Evolutionary conservation across 2,113 vertebrate species (phyloP).

Genomic region (Delphinapterus leucas): DNA sequence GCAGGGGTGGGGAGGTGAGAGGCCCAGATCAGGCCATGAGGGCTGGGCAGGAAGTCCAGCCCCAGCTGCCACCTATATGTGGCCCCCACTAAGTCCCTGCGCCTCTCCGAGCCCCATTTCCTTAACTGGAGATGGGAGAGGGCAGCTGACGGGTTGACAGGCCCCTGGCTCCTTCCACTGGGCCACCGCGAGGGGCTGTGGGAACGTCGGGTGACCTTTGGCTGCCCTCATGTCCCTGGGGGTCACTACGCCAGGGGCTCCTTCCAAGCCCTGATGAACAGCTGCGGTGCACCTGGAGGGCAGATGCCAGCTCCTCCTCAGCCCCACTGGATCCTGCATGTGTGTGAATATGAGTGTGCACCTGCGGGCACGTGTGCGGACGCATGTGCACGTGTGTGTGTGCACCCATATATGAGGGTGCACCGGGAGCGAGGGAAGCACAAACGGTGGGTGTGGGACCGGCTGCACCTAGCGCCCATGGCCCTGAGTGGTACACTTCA

Average conservation of each 20-base stretch:
- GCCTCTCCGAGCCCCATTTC: background rate
- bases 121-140: slow-evolving; percentile 32
- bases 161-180: background rate
- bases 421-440: background rate
- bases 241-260: background rate
- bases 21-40: background rate
- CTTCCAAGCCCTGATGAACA: slow-evolving; percentile 72
- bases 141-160: background rate
- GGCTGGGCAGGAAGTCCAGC: background rate
- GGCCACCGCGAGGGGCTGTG: slow-evolving; percentile 31
- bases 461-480: background rate
- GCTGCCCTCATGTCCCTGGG: slow-evolving; percentile 56
- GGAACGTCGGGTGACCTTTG: slow-evolving; percentile 58
- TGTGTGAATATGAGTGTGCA: background rate
- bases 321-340: background rate
- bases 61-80: background rate
- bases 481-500: background rate
- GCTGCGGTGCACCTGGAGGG: slow-evolving; percentile 70
- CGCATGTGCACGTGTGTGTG: rapidly evolving
- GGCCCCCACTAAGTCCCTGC: background rate
- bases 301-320: slow-evolving; percentile 46
- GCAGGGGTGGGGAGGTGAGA: background rate
- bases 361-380: rapidly evolving
- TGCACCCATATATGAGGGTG: background rate
- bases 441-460: rapidly evolving